Base-by-base conservation (phyloP, 2,888 invertebrate genomes). In the Drosophila borborema region DNA sequence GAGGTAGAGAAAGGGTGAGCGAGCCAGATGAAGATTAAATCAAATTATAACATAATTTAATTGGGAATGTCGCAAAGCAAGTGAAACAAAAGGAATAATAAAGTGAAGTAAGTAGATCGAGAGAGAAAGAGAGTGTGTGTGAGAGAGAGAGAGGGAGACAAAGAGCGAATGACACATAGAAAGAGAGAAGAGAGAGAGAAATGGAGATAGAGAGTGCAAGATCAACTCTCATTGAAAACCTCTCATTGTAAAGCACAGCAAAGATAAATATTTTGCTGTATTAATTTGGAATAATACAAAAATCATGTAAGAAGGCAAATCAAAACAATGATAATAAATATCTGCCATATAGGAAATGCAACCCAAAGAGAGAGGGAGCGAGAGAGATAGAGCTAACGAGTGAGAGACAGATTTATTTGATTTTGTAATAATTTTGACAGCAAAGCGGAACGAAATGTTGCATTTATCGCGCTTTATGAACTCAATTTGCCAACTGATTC, bases 341-440 rank as follows among this genome's bases (percentile, higher is more conserved):
- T 14, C 40, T 1, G 54, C 16, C n/a, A 54, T 54, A 54, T 54
- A 56, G 55, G 56, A 65, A 74, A 58, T 67, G 51, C 51, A 34
- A 61, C n/a, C 38, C 36, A 28, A 43, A 60, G 36, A 55, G 10
- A 14, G 45, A 36, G 28, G n/a, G 9, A n/a, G 28, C 31, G 8
- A 28, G 28, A 38, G 23, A n/a, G 16, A 16, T 16, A 40, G 16
- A 36, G 16, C 5, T 6, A 28, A 28, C 5, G 14, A 20, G 20
- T 3, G 18, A 40, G 38, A 8, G 45, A 10, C 2, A 31, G 59
- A 80, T 76, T 62, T 54, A 79, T 76, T 79, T 65, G 2, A 77
- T 80, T 79, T 69, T 77, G 72, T 80, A 80, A 80, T 72, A 79
- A 69, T 72, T 79, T 76, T 80, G 72, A 79, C 72, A 77, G 62